Evolutionary conservation across 2,888 invertebrate species (phyloP), one percentile per base, ranked within the genome.

Genomic region (Sminthurinus aureus): DNA sequence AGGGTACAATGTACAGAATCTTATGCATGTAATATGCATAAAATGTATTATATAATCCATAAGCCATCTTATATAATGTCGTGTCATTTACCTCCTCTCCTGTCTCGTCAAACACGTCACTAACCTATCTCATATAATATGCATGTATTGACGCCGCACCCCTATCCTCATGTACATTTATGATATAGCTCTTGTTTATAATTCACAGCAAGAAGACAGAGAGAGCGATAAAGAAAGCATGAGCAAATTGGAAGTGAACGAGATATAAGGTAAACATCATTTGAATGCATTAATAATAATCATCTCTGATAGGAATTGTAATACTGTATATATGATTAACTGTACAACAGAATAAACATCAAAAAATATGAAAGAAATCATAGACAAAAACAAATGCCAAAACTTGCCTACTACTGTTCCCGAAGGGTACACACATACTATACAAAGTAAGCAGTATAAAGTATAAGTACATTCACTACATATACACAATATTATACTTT

Each of bases 111-210:
- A 51, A 82, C 38, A 38, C 82, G 82, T 76, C 82, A 82, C 51
- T 83, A 83, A 84, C 84, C 84, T 84, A 84, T 77, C 81, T 77
- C 76, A 84, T 84, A 81, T 76, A 4, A 71, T 24, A 58, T 15
- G 18, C 18, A 58, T 58, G 38, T 83, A 83, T 79, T 80, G 83
- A 83, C 38, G 74, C 83, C 83, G 79, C 83, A 83, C 83, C 83
- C 83, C 52, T 66, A 66, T 71, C 71, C 58, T 78, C 64, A 38
- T 66, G 58, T 38, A 66, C 26, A 64, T 15, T 78, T 11, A 52
- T 52, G 13, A 71, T 26, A 24, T 20, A 71, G 71, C 24, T 71
- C 24, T 22, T 71, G 71, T 71, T 71, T 71, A 71, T 24, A 71
- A 71, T 20, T 71, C 24, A 22, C 71, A 71, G 24, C 24, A 24